Evolutionary conservation across 2,113 vertebrate genomes (phyloP).

Genomic region (Neofelis nebulosa): DNA sequence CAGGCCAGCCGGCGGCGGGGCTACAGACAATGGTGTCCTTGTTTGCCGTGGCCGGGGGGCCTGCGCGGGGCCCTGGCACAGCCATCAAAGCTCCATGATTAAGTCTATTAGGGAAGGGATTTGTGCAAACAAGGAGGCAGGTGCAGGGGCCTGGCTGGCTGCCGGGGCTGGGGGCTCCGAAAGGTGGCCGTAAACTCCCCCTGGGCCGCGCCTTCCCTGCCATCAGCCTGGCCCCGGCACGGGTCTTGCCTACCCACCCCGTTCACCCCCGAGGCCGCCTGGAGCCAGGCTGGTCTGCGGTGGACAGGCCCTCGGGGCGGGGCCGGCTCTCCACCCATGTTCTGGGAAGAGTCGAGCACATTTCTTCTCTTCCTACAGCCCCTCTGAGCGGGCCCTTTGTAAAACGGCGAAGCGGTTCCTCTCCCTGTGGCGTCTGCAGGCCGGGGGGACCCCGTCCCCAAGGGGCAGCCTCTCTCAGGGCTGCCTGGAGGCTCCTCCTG

Average conservation of each 20-base stretch:
- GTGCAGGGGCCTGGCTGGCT: slow-evolving; percentile 89
- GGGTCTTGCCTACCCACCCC: not conserved
- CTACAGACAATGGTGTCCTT: slow-evolving; percentile 85
- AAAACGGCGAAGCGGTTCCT: accelerated
- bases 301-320: not conserved
- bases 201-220: not conserved
- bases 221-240: accelerated
- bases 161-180: slow-evolving; percentile 57
- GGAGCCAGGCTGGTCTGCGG: not conserved
- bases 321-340: not conserved
- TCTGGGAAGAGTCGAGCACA: accelerated
- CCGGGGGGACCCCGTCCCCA: accelerated
- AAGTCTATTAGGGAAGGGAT: slow-evolving; percentile 92
- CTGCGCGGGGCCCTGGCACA: slow-evolving; percentile 85
- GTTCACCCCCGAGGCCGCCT: accelerated
- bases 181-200: not conserved
- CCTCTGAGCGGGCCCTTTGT: accelerated
- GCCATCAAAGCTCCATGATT: slow-evolving; percentile 91
- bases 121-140: slow-evolving; percentile 94
- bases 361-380: accelerated
- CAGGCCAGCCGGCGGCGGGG: slow-evolving; percentile 69
- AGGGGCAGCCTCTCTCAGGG: accelerated
- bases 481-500: not conserved
- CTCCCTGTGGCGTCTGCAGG: accelerated
- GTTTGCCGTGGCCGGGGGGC: slow-evolving; percentile 83